Conservation (phyloP, 2,113 vertebrate species). For the Pholis gunnellus region DNA sequence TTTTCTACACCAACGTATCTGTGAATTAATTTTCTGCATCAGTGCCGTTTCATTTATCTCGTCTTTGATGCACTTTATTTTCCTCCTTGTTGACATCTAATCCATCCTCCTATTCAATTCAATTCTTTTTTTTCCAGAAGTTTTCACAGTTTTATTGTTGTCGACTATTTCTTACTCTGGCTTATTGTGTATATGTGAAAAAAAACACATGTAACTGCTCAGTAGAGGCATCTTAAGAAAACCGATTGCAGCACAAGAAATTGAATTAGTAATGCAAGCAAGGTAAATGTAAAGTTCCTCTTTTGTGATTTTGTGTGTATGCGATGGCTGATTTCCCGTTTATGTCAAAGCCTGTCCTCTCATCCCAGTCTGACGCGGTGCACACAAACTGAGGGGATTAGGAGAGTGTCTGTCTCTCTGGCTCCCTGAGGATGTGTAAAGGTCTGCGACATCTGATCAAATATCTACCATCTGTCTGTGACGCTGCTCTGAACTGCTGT, state of each 20-base stretch:
- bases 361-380: not conserved
- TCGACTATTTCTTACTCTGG: not conserved
- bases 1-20: not conserved
- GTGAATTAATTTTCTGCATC: conserved; percentile 45
- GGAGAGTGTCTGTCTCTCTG: not conserved
- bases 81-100: conserved; percentile 3
- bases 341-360: not conserved
- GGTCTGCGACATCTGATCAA: conserved; percentile 65
- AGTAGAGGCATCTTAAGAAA: not conserved
- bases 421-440: conserved; percentile 47
- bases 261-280: not conserved
- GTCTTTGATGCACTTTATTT: conserved; percentile 12
- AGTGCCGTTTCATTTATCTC: conserved; percentile 17
- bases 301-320: not conserved
- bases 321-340: not conserved
- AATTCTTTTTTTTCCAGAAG: not conserved
- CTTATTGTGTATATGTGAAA: not conserved
- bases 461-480: conserved; percentile 62
- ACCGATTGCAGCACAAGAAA: not conserved
- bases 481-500: conserved; percentile 39
- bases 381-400: conserved; percentile 29
- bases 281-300: not conserved
- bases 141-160: not conserved
- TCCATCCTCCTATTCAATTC: not conserved
- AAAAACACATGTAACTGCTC: not conserved